phyloP scores from a whole-genome alignment of 2,113 vertebrate genomes.

The Lathamus discolor region DNA sequence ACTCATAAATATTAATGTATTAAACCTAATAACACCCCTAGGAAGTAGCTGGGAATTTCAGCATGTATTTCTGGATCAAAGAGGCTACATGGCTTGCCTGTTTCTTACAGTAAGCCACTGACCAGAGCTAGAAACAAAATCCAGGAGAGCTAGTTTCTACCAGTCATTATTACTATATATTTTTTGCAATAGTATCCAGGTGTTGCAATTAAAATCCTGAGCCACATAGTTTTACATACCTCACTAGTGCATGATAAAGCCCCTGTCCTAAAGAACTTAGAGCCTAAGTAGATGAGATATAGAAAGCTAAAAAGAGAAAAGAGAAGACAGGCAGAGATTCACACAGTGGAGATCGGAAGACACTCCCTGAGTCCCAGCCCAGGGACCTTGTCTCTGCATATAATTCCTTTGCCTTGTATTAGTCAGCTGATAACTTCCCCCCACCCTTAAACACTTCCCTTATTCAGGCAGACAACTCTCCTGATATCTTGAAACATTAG shows the following conservation, averaged over 20 bases:
- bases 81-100: not conserved
- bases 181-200: not conserved
- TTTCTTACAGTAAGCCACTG: not conserved
- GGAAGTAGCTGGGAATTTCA: slow-evolving; percentile 10
- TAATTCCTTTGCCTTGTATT: slow-evolving; percentile 5
- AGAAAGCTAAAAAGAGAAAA: not conserved
- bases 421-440: not conserved
- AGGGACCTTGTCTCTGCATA: not conserved
- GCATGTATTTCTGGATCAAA: not conserved
- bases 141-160: not conserved
- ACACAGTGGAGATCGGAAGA: not conserved
- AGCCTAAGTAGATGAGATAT: not conserved
- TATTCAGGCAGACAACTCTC: slow-evolving; percentile 19
- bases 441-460: not conserved
- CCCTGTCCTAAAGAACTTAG: not conserved
- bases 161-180: not conserved
- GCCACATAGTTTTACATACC: not conserved
- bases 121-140: not conserved
- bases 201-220: not conserved
- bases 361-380: not conserved
- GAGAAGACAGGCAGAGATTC: not conserved
- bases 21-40: slow-evolving; percentile 31
- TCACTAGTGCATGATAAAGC: not conserved
- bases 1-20: slow-evolving; percentile 30
- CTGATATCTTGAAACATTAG: slow-evolving; percentile 26